Conservation (phyloP, 2,797 vertebrate species). For the Tenualosa ilisha region DNA sequence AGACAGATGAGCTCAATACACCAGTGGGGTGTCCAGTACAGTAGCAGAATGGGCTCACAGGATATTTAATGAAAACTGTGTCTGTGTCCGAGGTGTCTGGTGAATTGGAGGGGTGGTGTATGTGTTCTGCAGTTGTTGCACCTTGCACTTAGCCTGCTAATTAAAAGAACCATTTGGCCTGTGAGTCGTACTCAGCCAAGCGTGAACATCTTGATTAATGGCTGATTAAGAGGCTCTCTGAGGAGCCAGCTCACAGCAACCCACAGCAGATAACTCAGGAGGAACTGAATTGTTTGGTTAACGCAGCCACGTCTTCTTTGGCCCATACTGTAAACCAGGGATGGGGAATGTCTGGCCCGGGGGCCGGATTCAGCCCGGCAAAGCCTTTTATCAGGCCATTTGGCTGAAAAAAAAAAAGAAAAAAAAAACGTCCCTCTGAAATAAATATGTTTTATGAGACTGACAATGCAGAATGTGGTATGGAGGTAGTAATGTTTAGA, state of each 20-base stretch:
- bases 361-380: too few relatives aligned
- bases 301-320: background rate
- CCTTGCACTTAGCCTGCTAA: background rate
- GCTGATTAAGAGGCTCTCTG: background rate
- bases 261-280: background rate
- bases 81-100: background rate
- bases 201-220: constrained; percentile 1
- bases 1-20: too few relatives aligned
- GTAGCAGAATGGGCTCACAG: background rate
- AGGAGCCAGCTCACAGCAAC: background rate
- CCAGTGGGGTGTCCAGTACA: background rate
- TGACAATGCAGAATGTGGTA: too few relatives aligned
- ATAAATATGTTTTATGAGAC: too few relatives aligned
- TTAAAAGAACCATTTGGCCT: constrained; percentile 2
- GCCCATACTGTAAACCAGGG: background rate
- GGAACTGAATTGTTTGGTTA: background rate
- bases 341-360: too few relatives aligned
- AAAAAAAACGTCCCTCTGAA: too few relatives aligned
- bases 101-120: background rate
- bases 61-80: background rate
- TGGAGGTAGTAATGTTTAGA: too few relatives aligned
- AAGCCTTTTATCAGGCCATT: too few relatives aligned
- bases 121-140: background rate
- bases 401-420: too few relatives aligned
- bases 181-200: background rate